phyloP scores from a whole-genome alignment of 2,113 vertebrate species.

The Oryzias celebensis region DNA sequence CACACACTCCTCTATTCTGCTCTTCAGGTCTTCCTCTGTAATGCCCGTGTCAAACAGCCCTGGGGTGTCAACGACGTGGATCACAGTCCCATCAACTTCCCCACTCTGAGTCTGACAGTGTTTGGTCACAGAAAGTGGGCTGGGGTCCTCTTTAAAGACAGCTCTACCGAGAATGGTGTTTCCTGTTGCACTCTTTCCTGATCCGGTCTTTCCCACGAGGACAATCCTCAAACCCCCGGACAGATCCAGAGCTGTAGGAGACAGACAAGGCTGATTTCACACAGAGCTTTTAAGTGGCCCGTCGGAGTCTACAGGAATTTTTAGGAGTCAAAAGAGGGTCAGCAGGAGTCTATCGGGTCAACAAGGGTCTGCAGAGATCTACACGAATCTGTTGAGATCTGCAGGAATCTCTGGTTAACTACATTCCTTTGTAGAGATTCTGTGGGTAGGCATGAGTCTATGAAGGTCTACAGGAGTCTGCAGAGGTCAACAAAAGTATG shows the following conservation, averaged over 20 bases:
- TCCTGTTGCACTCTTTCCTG: conserved; percentile 75
- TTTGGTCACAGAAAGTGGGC: conserved; percentile 64
- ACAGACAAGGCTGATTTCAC: not conserved
- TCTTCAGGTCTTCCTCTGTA: conserved; percentile 42
- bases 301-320: no score
- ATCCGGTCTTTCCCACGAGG: conserved; percentile 75
- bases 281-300: accelerated
- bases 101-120: conserved; percentile 59
- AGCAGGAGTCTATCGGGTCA: no score
- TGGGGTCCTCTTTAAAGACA: conserved; percentile 66
- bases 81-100: conserved; percentile 49
- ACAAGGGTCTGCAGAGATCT: no score
- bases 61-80: conserved; percentile 76
- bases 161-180: conserved; percentile 72
- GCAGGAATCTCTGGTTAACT: no score
- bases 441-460: no score
- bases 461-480: no score
- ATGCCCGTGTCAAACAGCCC: conserved; percentile 71
- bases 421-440: no score
- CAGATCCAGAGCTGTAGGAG: conserved; percentile 53
- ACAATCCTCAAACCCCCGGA: conserved; percentile 66
- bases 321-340: no score
- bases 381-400: no score
- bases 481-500: no score
- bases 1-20: conserved; percentile 66